A percentile compares a stretch with the other conserved stretches of the same genome.
phyloP scores from a whole-genome alignment of 2,888 invertebrate species.

The Lasioglossum oenotherae region DNA sequence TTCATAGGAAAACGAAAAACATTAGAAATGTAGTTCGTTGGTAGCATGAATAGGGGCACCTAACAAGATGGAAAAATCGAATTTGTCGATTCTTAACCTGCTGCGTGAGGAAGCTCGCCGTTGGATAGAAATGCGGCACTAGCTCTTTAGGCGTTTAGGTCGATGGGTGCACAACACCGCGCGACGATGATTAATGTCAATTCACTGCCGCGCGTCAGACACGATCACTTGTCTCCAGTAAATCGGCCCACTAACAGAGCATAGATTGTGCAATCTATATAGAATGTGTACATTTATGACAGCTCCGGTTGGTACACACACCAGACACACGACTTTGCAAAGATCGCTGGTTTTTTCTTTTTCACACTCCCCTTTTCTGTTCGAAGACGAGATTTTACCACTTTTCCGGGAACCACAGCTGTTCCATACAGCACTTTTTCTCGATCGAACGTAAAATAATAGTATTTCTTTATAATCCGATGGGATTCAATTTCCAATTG shows the following conservation, averaged over 20 bases:
- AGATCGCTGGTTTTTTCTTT: slow-evolving; percentile 48
- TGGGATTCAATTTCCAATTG: not conserved
- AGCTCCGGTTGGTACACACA: slow-evolving; percentile 63
- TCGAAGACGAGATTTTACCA: slow-evolving; percentile 38
- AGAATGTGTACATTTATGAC: slow-evolving; percentile 74
- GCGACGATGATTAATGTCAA: slow-evolving; percentile 71
- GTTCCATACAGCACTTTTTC: slow-evolving; percentile 42
- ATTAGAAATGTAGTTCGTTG: slow-evolving; percentile 29
- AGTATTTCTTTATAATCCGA: slow-evolving; percentile 27
- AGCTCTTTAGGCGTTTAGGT: slow-evolving; percentile 50
- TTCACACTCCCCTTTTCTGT: slow-evolving; percentile 43
- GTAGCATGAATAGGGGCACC: slow-evolving; percentile 50
- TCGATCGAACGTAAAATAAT: slow-evolving; percentile 3
- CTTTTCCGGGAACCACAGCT: slow-evolving; percentile 33
- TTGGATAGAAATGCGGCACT: slow-evolving; percentile 65
- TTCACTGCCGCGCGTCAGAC: slow-evolving; percentile 68
- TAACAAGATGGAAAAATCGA: slow-evolving; percentile 57
- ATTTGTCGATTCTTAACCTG: slow-evolving; percentile 68
- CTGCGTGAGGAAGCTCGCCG: slow-evolving; percentile 62
- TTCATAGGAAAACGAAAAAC: slow-evolving; percentile 2
- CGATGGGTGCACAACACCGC: slow-evolving; percentile 63
- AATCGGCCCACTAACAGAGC: slow-evolving; percentile 72
- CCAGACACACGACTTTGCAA: slow-evolving; percentile 42
- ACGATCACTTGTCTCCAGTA: slow-evolving; percentile 70
- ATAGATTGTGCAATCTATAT: slow-evolving; percentile 74